phyloP scores from a whole-genome alignment of 2,888 invertebrate genomes.

The Torymus aiolomorphi region DNA sequence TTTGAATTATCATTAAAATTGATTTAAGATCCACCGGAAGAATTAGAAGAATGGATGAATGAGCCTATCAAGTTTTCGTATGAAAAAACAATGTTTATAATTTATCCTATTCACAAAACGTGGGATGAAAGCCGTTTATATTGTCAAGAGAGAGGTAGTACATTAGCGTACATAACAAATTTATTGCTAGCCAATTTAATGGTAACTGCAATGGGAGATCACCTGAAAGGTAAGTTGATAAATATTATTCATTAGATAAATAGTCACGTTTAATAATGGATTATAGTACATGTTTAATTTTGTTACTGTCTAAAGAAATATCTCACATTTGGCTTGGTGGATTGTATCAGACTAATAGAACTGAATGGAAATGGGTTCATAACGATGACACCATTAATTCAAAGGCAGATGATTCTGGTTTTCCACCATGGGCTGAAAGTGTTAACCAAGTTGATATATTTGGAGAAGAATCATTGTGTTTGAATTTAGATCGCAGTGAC shows the following conservation, averaged over 20 bases:
- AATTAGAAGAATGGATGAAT: conserved; percentile 63
- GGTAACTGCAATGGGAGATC: conserved; percentile 66
- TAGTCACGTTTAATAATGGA: not conserved
- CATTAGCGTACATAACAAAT: conserved; percentile 60
- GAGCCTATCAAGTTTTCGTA: conserved; percentile 63
- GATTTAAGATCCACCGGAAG: conserved; percentile 61
- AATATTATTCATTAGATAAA: too few species aligned
- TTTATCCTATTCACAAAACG: conserved; percentile 63
- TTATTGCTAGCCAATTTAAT: conserved; percentile 60
- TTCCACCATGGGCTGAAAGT: conserved; percentile 75
- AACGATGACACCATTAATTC: conserved; percentile 58
- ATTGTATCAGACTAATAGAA: conserved; percentile 48
- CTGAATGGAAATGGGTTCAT: conserved; percentile 63
- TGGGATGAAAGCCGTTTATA: conserved; percentile 64
- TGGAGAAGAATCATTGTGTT: conserved; percentile 75
- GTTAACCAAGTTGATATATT: conserved; percentile 74
- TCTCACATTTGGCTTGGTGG: conserved; percentile 65
- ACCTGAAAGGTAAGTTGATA: conserved; percentile 60
- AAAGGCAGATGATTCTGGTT: conserved; percentile 64
- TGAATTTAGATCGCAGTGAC: conserved; percentile 77
- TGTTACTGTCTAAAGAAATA: conserved; percentile 56
- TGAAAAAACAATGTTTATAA: conserved; percentile 62
- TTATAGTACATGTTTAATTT: not conserved
- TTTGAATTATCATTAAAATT: not conserved
- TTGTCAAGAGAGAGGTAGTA: conserved; percentile 60